These are phyloP conservation scores for Drepana falcataria DNA, from an alignment of 2,888 invertebrate genomes.

Conservation along the genomic window DNA sequence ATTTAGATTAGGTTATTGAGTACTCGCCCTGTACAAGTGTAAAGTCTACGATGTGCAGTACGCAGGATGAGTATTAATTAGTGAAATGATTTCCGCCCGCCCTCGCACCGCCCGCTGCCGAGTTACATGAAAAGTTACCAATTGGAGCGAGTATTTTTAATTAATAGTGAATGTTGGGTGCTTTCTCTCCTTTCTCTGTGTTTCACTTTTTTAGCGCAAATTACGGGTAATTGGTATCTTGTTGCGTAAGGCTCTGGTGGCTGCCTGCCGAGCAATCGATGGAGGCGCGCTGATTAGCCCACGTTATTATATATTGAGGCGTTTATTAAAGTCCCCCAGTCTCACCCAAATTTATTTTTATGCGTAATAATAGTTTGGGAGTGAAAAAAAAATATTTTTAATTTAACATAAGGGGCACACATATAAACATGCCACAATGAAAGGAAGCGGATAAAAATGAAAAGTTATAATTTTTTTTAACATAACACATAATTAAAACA, in stretches of 20 bases:
- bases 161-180: slow-evolving; percentile 17
- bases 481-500: too few relatives aligned
- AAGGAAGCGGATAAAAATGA: too few relatives aligned
- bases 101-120: background rate
- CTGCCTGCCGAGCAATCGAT: background rate
- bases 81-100: slow-evolving; percentile 3
- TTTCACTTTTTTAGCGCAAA: background rate
- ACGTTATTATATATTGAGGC: too few relatives aligned
- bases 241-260: background rate
- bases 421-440: too few relatives aligned
- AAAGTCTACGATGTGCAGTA: background rate
- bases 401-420: too few relatives aligned
- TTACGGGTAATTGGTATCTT: slow-evolving; percentile 3
- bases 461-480: too few relatives aligned
- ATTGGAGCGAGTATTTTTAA: slow-evolving; percentile 32
- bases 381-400: too few relatives aligned
- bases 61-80: slow-evolving; percentile 4
- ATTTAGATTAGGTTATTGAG: too few relatives aligned
- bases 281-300: background rate
- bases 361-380: too few relatives aligned
- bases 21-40: too few relatives aligned
- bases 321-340: too few relatives aligned
- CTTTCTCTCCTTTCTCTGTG: slow-evolving; percentile 4
- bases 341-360: too few relatives aligned
- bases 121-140: slow-evolving; percentile 16